Base-by-base conservation (phyloP, 2,797 vertebrate species). In the Macrochelys suwanniensis region DNA sequence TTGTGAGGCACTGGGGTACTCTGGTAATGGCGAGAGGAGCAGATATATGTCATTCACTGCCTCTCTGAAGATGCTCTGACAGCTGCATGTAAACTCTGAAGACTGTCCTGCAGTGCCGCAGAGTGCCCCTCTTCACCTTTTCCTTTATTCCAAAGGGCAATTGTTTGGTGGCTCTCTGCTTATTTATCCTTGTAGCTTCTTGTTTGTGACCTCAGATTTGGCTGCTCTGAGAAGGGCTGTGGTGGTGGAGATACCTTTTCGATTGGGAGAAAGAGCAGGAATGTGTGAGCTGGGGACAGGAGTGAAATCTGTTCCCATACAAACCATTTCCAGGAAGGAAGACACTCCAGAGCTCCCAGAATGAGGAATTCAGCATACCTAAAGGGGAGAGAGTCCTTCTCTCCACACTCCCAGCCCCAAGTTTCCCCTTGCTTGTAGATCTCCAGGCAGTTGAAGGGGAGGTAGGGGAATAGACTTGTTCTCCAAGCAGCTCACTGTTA, bases 301-400 rank as follows among this genome's bases (percentile, higher is more conserved):
- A 0, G 0, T 21, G 19, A 42, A 59, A 28, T 7, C 49, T 59
- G 53, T 47, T 84, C 26, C 81, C 0, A 2, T n/a, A 50, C 45
- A 49, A 61, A 11, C 71, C 91, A 13, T 42, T 12, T 82, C 88
- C 65, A 68, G 54, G 8, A 45, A 84, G 79, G 82, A 88, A 6
- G 8, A 19, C 56, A 1, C 74, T 87, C 37, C 80, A 87, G 51
- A 3, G 0, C 65, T 89, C 78, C 88, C 6, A 4, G 76, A 26
- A 6, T 31, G 0, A 23, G 54, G 79, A 85, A 51, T 78, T 21
- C 61, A 45, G 42, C 11, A 56, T 71, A 53, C 33, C 86, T 31
- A 31, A 21, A 2, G 37, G 61, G 61, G 56, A 89, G 84, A 85
- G 71, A 33, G 42, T 89, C 71, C 85, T 84, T 10, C 4, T 9